Evolutionary conservation across 2,888 invertebrate species (phyloP).

Genomic region (Coremacera marginata): DNA sequence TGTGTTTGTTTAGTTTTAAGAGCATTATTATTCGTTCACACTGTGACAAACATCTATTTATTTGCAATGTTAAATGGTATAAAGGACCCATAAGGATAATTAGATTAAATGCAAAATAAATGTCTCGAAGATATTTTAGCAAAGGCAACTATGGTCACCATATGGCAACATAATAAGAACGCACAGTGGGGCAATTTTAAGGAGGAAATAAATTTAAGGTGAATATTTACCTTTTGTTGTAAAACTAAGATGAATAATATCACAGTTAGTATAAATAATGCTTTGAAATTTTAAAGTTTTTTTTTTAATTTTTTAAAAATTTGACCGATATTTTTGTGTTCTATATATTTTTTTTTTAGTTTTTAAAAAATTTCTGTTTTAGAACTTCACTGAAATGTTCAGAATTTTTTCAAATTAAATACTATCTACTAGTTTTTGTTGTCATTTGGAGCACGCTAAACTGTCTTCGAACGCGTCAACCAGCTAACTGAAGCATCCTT

Average conservation of each 20-base stretch:
- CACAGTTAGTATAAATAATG: background rate
- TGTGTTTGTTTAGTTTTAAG: too few relatives aligned
- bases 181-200: background rate
- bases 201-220: background rate
- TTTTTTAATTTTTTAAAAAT: slow-evolving; percentile 10
- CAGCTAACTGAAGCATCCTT: slow-evolving; percentile 66
- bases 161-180: background rate
- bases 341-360: background rate
- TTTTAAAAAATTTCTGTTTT: slow-evolving; percentile 2
- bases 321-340: background rate
- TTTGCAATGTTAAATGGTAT: slow-evolving; percentile 43
- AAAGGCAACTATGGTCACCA: background rate
- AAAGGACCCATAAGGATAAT: slow-evolving; percentile 51
- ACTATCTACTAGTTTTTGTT: background rate
- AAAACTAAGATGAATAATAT: background rate
- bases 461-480: slow-evolving; percentile 69
- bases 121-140: slow-evolving; percentile 43
- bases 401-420: slow-evolving; percentile 8
- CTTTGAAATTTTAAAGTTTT: background rate
- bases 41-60: slow-evolving; percentile 8
- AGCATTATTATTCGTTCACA: background rate
- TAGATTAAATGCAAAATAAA: slow-evolving; percentile 58
- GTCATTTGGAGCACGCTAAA: slow-evolving; percentile 58
- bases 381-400: slow-evolving; percentile 35
- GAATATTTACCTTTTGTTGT: background rate